Evolutionary conservation across 2,113 vertebrate species (phyloP).

Genomic region (Cryptomyrus ogoouensis): DNA sequence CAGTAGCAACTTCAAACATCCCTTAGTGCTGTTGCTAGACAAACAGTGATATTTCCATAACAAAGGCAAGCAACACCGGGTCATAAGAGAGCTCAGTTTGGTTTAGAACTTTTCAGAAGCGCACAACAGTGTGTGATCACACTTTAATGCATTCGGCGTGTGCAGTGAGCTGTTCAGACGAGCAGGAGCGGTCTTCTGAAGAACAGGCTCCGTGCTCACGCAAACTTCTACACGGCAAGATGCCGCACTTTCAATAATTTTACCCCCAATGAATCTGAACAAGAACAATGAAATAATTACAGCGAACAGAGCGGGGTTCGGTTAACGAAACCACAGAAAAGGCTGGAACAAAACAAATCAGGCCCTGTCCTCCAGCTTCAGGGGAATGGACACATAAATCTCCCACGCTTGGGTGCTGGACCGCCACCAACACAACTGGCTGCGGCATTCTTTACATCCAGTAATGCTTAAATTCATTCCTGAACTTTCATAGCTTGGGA

Average conservation of each 20-base stretch:
- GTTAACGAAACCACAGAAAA: neutral
- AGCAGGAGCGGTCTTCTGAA: neutral
- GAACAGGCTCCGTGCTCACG: neutral
- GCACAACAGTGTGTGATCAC: conserved; percentile 17
- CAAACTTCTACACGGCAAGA: neutral
- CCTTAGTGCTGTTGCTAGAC: neutral
- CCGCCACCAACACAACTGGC: neutral
- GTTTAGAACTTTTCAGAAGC: conserved; percentile 16
- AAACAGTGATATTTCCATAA: neutral
- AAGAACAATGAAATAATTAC: neutral
- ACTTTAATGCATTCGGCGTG: conserved; percentile 22
- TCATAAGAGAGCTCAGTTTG: neutral
- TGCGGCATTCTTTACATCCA: neutral
- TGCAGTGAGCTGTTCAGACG: neutral
- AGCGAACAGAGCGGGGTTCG: neutral
- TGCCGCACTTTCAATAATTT: neutral
- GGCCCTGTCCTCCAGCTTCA: no score
- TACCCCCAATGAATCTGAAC: neutral
- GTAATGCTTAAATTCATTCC: conserved; percentile 9
- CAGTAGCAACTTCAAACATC: neutral
- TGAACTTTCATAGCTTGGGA: neutral
- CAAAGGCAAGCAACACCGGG: neutral
- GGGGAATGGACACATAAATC: neutral
- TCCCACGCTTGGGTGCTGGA: neutral
- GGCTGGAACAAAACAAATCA: neutral